phyloP scores from a whole-genome alignment of 2,888 invertebrate genomes.

The Thysanoteuthis rhombus region DNA sequence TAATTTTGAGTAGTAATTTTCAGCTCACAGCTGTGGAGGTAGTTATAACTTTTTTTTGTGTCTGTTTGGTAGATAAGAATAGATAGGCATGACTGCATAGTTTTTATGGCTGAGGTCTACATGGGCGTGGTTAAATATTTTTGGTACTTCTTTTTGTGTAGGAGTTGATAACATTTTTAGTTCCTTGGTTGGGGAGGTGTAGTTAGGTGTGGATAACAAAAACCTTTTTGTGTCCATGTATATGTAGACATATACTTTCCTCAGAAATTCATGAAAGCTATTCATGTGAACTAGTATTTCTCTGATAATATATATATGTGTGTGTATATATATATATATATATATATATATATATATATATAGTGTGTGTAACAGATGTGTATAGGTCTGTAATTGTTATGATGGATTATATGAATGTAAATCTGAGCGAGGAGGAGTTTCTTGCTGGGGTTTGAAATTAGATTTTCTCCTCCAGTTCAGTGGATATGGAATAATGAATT shows the following conservation, averaged over 20 bases:
- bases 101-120: neutral
- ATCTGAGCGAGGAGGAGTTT: neutral
- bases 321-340: neutral
- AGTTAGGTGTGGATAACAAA: neutral
- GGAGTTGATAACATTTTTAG: slow-evolving; percentile 12
- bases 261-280: neutral
- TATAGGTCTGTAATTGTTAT: neutral
- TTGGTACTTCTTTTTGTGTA: neutral
- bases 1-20: too few relatives aligned
- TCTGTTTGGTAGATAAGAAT: neutral
- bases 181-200: neutral
- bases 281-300: neutral
- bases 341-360: too few relatives aligned
- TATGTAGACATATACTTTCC: neutral
- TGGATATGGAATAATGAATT: neutral
- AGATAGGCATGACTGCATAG: neutral
- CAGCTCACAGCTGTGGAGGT: too few relatives aligned
- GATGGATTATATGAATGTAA: neutral
- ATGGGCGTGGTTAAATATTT: neutral
- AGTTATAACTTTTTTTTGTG: neutral
- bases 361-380: neutral
- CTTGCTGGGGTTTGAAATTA: neutral
- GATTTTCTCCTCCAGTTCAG: neutral
- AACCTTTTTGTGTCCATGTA: neutral
- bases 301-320: neutral